Base-by-base conservation (phyloP, 64 coral and sea anemone species). In the Porites lutea region DNA sequence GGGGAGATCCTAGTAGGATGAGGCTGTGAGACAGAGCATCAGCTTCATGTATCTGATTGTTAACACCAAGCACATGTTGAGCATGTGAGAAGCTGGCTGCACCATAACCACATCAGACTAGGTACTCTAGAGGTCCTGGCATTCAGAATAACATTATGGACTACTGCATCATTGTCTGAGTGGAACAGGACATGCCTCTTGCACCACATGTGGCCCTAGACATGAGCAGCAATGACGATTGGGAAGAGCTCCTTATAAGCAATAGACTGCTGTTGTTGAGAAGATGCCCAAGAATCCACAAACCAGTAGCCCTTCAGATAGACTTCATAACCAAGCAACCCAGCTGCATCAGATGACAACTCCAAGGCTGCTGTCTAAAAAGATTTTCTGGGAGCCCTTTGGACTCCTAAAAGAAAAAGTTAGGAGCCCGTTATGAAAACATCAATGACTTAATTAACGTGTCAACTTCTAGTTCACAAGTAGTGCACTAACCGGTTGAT, bases 171-270 rank as follows among this genome's bases (percentile, higher is more conserved):
- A 66, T 94, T 94, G 61, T 37, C 27, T 37, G 27, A 37, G 27
- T 37, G 27, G 27, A 37, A 37, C 0, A 37, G 27, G 27, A 37
- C 81, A 2, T 53, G 27, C 3, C 74, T 65, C 4, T 72, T 75
- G 1, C 65, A 37, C 92, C 92, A 73, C 3, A 47, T 2, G 43
- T 75, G 78, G 15, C 90, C 91, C 82, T 80, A 93, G 4, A 93
- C 58, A 16, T 77, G 72, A 10, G 67, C 82, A 2, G 91, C 82
- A 11, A 93, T 48, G 47, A 87, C 83, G 13, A 93, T 70, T 3
- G 91, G 91, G 71, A 87, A 87, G 3, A 87, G 73, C 57, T 93
- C 91, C 59, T 93, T 93, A n/a, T 86, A 93, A 6, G 82, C 82
- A 43, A 93, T 93, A n/a, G 20, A 72, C 4, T 65, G 46, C 27